These are phyloP conservation scores for Phengaris arion DNA, from an alignment of 2,888 invertebrate species.

Conservation along the genomic window DNA sequence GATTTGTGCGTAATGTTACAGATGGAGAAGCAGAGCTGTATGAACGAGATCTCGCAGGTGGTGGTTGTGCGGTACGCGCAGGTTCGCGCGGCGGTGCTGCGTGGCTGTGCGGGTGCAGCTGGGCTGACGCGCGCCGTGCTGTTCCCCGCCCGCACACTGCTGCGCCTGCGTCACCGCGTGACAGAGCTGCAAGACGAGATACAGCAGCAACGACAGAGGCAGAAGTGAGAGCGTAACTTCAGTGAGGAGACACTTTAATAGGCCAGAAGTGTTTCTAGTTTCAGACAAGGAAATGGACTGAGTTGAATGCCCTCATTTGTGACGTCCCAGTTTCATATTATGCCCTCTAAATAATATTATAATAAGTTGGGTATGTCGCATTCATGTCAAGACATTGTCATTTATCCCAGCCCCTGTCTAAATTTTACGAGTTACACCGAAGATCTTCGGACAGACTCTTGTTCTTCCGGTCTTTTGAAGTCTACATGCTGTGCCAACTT, in stretches of 20 bases:
- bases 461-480: no score
- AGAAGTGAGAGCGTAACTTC: not conserved
- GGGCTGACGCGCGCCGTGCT: constrained; percentile 77
- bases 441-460: no score
- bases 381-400: no score
- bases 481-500: no score
- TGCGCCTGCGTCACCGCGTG: constrained; percentile 80
- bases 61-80: constrained; percentile 85
- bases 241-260: no score
- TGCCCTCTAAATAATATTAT: no score
- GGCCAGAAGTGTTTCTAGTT: not conserved
- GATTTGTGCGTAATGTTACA: constrained; percentile 45
- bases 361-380: no score
- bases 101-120: constrained; percentile 62
- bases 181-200: constrained; percentile 83
- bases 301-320: no score
- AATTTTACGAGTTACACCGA: no score
- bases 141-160: constrained; percentile 81
- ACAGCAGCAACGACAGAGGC: not conserved
- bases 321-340: no score
- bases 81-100: constrained; percentile 74
- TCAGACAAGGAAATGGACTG: no score
- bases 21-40: constrained; percentile 85
- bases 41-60: constrained; percentile 88
- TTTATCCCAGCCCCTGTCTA: no score